Conservation (phyloP, 2,888 invertebrate species). For the Ametastegia equiseti region DNA sequence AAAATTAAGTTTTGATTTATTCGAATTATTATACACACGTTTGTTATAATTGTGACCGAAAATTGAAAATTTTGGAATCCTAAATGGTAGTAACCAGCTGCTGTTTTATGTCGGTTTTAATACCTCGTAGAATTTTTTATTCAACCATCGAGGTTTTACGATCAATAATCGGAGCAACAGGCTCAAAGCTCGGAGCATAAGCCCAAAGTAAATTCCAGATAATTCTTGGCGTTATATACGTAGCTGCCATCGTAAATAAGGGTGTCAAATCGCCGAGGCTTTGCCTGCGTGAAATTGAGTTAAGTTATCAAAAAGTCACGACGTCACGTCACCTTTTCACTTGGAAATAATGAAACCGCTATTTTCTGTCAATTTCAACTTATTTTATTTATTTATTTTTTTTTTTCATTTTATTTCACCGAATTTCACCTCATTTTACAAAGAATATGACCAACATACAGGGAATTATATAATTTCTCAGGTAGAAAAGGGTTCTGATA, state of each 20-base stretch:
- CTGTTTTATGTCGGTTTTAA: background rate
- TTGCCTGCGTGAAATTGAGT: conserved; percentile 24
- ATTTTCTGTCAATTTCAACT: no score
- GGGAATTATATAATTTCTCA: no score
- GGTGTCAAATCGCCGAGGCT: conserved; percentile 30
- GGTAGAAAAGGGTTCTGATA: background rate
- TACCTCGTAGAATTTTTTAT: background rate
- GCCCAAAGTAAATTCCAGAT: background rate
- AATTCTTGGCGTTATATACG: conserved; percentile 17
- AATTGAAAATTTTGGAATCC: background rate
- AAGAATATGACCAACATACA: no score
- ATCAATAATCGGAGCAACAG: conserved; percentile 34
- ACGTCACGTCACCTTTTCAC: background rate
- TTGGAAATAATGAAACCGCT: background rate
- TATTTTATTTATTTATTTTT: background rate
- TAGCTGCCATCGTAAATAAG: conserved; percentile 26
- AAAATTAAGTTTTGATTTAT: no score
- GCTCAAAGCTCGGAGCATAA: background rate
- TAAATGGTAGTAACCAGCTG: background rate
- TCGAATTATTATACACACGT: no score
- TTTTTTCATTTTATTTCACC: no score
- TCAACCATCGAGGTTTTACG: background rate
- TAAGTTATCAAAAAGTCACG: conserved; percentile 30
- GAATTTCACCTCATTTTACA: no score
- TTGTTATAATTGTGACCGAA: background rate